phyloP scores from a whole-genome alignment of 2,113 vertebrate species.

The Campylomormyrus tamandua region DNA sequence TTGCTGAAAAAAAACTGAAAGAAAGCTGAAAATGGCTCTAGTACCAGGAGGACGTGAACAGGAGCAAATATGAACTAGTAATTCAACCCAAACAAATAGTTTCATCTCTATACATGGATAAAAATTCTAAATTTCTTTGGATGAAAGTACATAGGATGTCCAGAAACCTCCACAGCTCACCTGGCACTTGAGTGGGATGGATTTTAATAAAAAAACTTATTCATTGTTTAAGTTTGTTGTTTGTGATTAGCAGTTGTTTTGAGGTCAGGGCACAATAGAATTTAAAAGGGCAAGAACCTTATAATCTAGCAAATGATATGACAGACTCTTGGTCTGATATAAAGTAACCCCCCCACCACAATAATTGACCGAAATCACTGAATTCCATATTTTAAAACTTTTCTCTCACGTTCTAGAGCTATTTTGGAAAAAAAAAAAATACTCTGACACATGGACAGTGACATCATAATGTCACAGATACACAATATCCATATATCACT shows the following conservation, averaged over 20 bases:
- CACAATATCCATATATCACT: background rate
- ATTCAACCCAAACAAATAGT: background rate
- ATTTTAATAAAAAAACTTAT: background rate
- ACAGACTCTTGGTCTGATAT: background rate
- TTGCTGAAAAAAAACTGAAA: no score
- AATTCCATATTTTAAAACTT: background rate
- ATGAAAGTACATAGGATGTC: background rate
- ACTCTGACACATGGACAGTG: background rate
- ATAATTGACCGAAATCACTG: background rate
- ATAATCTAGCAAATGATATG: background rate
- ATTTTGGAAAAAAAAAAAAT: background rate
- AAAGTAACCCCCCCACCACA: background rate
- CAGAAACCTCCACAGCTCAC: background rate
- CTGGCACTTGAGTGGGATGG: background rate
- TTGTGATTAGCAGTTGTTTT: constrained; percentile 4
- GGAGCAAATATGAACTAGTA: background rate
- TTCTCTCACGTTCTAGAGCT: background rate
- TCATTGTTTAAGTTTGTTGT: background rate
- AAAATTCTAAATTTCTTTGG: background rate
- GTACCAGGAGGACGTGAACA: background rate
- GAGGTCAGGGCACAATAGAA: background rate
- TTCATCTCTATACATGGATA: background rate
- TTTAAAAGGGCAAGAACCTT: background rate
- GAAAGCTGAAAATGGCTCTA: background rate
- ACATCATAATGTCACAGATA: constrained; percentile 5